Evolutionary conservation across 2,888 invertebrate species (phyloP).

Genomic region (Mimas tiliae): DNA sequence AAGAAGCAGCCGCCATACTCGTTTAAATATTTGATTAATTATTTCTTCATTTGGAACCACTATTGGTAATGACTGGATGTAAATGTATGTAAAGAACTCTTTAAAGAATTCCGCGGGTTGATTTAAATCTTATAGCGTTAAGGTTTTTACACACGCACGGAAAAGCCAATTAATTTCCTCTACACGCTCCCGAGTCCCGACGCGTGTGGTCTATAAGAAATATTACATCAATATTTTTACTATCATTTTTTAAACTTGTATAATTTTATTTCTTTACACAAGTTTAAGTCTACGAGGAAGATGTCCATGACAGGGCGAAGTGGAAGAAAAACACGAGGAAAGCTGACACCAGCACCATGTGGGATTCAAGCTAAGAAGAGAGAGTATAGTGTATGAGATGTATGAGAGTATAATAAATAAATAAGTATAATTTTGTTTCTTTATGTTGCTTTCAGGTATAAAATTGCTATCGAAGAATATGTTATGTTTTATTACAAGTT

Average conservation of each 20-base stretch:
- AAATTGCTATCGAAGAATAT: neutral
- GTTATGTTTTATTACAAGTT: too few species aligned
- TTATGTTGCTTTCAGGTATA: neutral
- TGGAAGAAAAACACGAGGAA: too few species aligned
- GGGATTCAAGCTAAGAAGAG: too few species aligned
- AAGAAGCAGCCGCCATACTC: constrained; percentile 1
- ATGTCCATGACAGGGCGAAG: too few species aligned
- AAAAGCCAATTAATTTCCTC: constrained; percentile 16
- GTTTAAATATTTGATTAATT: constrained; percentile 24
- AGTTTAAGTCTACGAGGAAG: too few species aligned
- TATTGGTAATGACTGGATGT: constrained; percentile 11
- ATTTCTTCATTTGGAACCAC: constrained; percentile 19
- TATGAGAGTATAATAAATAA: too few species aligned
- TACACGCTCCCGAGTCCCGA: constrained; percentile 9
- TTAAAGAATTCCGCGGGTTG: constrained; percentile 1
- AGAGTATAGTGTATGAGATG: too few species aligned
- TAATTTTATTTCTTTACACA: constrained; percentile 1
- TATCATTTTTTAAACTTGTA: constrained; percentile 3
- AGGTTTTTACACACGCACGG: neutral
- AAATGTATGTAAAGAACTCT: constrained; percentile 11
- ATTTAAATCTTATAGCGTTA: neutral
- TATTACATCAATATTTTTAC: constrained; percentile 19
- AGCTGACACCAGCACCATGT: too few species aligned
- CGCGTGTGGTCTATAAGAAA: constrained; percentile 18
- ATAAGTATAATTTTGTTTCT: neutral